Conservation (phyloP, 2,888 invertebrate species). For the Eurois occulta region DNA sequence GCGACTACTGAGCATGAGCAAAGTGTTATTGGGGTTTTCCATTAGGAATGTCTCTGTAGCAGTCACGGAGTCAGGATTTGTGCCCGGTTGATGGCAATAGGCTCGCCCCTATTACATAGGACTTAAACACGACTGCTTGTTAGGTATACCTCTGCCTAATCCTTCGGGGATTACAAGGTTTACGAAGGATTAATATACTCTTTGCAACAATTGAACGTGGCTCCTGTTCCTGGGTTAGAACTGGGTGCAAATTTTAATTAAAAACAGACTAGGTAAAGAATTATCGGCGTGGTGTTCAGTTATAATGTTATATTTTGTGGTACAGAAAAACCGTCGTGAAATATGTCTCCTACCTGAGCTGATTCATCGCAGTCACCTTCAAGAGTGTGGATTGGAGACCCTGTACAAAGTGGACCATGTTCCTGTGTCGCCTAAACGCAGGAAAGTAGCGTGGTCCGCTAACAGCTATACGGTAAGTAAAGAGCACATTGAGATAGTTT, state of each 20-base stretch:
- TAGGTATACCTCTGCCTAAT: no score
- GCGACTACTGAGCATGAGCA: no score
- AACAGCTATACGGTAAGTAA: slow-evolving; percentile 62
- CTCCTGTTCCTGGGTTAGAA: neutral
- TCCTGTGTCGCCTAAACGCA: slow-evolving; percentile 19
- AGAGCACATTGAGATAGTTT: neutral
- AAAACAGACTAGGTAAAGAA: neutral
- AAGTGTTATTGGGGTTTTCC: no score
- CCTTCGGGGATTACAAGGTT: no score
- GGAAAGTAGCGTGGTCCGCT: slow-evolving; percentile 49
- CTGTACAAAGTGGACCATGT: slow-evolving; percentile 74
- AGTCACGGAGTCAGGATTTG: no score
- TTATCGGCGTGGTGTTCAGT: neutral
- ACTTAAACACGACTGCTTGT: no score
- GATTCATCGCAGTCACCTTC: slow-evolving; percentile 69
- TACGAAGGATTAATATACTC: neutral
- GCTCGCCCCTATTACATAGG: no score
- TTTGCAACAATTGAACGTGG: neutral
- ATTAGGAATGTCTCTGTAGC: no score
- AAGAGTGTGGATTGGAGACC: slow-evolving; percentile 75
- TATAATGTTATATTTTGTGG: neutral
- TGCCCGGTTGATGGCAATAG: no score
- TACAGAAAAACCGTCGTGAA: slow-evolving; percentile 82
- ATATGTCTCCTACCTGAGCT: slow-evolving; percentile 80
- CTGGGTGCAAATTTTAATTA: no score